Base-by-base conservation (phyloP, 2,888 invertebrate species). In the Acrocyrtus sp. region DNA sequence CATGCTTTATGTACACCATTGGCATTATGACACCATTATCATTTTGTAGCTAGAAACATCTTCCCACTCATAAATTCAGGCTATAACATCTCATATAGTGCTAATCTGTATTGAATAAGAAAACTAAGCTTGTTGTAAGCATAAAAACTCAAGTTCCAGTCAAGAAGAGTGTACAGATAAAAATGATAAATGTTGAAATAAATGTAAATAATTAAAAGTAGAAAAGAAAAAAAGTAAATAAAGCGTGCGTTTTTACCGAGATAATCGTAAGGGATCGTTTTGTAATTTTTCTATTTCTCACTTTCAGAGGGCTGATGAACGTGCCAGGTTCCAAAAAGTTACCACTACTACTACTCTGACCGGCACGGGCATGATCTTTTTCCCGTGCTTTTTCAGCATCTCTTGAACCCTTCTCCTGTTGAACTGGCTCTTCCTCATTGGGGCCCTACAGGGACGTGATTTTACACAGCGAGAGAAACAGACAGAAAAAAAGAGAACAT, bases 251-350 rank as follows among this genome's bases (percentile, higher is more conserved):
- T 62, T 68, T 63, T 70, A 70, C 70, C 70, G 70, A 62, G 43
- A 58, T 62, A n/a, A n/a, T n/a, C n/a, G n/a, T n/a, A 15, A 39
- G 41, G 57, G 61, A 63, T 63, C 63, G 50, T 63, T 70, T 70
- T 70, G 62, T 54, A 57, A 70, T 70, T 63, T 70, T 70, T 70
- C 70, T 70, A 58, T 70, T 70, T 63, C 70, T 70, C 63, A 70
- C 70, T 70, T 70, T 70, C 57, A 63, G 70, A 21, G 43, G 62
- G 47, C 48, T 57, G 26, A 51, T 21, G 41, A 57, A 45, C 10
- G 54, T 48, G 67, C 67, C 61, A 51, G 63, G 61, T 58, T 63
- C 58, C 63, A 70, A 51, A 54, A 63, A 41, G 63, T 63, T 63
- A 15, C 41, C 45, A 63, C 43, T 70, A n/a, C n/a, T n/a, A n/a